These are phyloP conservation scores for Lasioglossum zephyrum DNA, from an alignment of 2,888 invertebrate genomes.

Conservation along the genomic window DNA sequence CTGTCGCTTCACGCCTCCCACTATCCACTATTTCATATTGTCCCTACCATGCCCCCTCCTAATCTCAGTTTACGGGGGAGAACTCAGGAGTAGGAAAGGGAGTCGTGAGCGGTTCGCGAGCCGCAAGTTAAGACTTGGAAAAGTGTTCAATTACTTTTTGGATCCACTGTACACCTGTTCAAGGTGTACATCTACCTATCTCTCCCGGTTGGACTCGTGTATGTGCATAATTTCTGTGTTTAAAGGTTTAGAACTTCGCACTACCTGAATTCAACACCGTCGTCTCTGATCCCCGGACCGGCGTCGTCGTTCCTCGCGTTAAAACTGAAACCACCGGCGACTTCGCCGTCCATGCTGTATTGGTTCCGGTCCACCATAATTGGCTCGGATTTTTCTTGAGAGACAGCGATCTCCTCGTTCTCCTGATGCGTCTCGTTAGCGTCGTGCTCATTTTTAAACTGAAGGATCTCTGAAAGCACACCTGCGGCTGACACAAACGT, in stretches of 20 bases:
- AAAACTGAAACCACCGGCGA: slow-evolving; percentile 66
- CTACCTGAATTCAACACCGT: slow-evolving; percentile 78
- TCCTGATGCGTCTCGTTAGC: slow-evolving; percentile 59
- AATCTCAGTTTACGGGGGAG: too few species aligned
- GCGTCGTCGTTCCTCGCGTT: slow-evolving; percentile 66
- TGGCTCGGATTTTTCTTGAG: slow-evolving; percentile 72
- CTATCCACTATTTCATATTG: too few species aligned
- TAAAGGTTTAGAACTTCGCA: slow-evolving; percentile 15
- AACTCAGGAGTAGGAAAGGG: too few species aligned
- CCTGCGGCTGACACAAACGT: background rate
- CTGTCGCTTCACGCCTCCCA: too few species aligned
- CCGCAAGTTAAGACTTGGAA: background rate
- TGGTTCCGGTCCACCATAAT: slow-evolving; percentile 77
- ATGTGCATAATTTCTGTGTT: slow-evolving; percentile 13
- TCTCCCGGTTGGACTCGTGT: background rate
- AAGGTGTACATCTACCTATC: background rate
- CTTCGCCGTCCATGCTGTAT: slow-evolving; percentile 74
- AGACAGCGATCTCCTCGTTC: slow-evolving; percentile 64
- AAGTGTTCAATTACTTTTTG: background rate
- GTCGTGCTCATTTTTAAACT: slow-evolving; percentile 78
- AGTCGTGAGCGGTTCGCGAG: too few species aligned
- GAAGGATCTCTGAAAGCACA: slow-evolving; percentile 77
- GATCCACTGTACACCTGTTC: background rate
- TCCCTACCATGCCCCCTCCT: too few species aligned
- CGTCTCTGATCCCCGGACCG: slow-evolving; percentile 74